phyloP scores from a whole-genome alignment of 1,140 invertebrate genomes.

The Drosophila arawakana region DNA sequence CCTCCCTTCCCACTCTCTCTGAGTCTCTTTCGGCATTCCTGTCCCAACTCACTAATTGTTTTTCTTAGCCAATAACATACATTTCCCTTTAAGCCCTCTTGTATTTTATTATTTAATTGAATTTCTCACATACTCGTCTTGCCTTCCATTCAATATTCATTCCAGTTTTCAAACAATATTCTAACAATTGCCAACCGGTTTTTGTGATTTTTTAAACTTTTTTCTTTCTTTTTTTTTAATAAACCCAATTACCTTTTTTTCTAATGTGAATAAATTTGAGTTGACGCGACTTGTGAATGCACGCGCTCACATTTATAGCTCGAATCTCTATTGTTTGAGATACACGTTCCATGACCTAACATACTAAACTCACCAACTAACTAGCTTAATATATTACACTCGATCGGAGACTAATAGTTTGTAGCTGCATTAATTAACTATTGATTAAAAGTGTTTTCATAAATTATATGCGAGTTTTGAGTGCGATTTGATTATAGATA shows the following conservation, averaged over 20 bases:
- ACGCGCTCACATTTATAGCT: slow-evolving; percentile 50
- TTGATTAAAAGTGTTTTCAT: not conserved
- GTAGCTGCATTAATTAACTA: slow-evolving; percentile 10
- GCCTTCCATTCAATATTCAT: not conserved
- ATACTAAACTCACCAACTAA: slow-evolving; percentile 44
- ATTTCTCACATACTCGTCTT: slow-evolving; percentile 16
- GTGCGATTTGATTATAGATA: not conserved
- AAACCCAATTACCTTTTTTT: slow-evolving; percentile 49
- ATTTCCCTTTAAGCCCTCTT: slow-evolving; percentile 9
- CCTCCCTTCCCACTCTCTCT: slow-evolving; percentile 49
- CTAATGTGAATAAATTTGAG: slow-evolving; percentile 42
- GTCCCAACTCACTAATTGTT: slow-evolving; percentile 64
- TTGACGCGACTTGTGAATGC: slow-evolving; percentile 41
- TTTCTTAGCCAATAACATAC: slow-evolving; percentile 39
- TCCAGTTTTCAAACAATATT: not conserved
- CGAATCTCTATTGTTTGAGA: slow-evolving; percentile 66
- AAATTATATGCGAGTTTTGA: not conserved
- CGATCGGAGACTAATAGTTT: not conserved
- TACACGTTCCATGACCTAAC: slow-evolving; percentile 70
- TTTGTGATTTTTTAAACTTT: slow-evolving; percentile 4
- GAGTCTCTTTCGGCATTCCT: slow-evolving; percentile 49
- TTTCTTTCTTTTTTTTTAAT: slow-evolving; percentile 26
- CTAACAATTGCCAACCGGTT: slow-evolving; percentile 69
- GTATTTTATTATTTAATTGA: slow-evolving; percentile 10
- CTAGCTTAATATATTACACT: slow-evolving; percentile 7